Conservation (phyloP, 2,113 vertebrate species). For the Pelecanus crispus region DNA sequence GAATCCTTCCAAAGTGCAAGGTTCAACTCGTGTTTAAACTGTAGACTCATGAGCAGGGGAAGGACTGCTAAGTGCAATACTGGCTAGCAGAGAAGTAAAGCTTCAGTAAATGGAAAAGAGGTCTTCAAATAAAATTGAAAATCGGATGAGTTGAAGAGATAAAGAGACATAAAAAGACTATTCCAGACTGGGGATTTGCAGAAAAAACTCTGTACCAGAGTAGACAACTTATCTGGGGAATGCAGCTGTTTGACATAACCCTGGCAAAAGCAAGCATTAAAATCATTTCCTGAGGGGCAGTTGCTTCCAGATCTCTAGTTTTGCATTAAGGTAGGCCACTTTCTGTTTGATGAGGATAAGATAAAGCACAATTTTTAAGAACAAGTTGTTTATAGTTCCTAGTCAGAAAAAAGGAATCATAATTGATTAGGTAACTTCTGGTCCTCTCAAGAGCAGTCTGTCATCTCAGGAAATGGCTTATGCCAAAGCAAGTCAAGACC, state of each 20-base stretch:
- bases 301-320: neutral
- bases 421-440: neutral
- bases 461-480: neutral
- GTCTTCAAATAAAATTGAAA: constrained; percentile 10
- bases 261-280: neutral
- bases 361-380: neutral
- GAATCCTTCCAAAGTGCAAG: neutral
- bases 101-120: neutral
- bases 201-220: neutral
- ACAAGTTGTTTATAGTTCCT: neutral
- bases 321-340: neutral
- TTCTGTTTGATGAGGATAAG: neutral
- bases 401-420: neutral
- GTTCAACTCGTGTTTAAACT: neutral
- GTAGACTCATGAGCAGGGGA: neutral
- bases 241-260: constrained; percentile 25
- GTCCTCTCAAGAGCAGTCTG: neutral
- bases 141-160: neutral
- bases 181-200: neutral
- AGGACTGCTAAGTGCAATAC: neutral
- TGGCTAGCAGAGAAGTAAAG: neutral
- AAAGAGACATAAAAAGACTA: neutral
- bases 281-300: neutral
- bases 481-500: neutral
- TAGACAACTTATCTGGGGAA: constrained; percentile 7